Base-by-base conservation (phyloP, 2,888 invertebrate genomes). In the Dioctria rufipes region DNA sequence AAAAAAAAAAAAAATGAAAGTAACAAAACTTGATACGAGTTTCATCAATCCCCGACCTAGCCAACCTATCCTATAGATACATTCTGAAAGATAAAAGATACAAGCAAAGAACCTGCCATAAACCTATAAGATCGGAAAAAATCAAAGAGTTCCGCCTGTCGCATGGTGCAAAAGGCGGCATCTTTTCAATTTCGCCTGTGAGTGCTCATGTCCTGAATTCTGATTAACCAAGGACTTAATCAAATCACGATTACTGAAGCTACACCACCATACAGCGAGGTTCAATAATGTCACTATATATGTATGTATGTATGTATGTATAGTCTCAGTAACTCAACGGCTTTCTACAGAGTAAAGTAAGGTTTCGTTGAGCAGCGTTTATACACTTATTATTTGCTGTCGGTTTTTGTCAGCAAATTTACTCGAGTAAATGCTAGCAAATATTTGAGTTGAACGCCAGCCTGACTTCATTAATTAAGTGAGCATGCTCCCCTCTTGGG, bases 151-250 rank as follows among this genome's bases (percentile, higher is more conserved):
- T 67, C 67, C 67, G 67, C 67, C n/a, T 25, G 49, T 46, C 9
- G 49, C 49, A 37, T 37, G 13, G 46, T 13, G 9, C 46, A 46
- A 5, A 9, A 9, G 67, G 67, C 67, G 67, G 67, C 67, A 43
- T 67, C 67, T 46, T 67, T 67, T 67, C 46, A 67, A 67, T 67
- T 67, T 67, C 67, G 46, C 67, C 67, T 67, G 67, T 67, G 67
- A 49, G 37, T 43, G 67, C 13, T 25, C 67, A 67, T 49, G 67
- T 67, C 67, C 67, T 67, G 67, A 67, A 67, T 67, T 67, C 46
- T 67, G 67, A 67, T 67, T 67, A 67, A 46, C 67, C 51, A 46
- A 67, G 46, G 43, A 67, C 49, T 67, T 67, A 46, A 67, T 67
- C 43, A 67, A 67, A 67, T 67, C 67, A 67, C 49, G 67, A 67